These are phyloP conservation scores for Pseudotriccus pelzelni DNA, from an alignment of 2,797 vertebrate genomes.

Conservation along the genomic window DNA sequence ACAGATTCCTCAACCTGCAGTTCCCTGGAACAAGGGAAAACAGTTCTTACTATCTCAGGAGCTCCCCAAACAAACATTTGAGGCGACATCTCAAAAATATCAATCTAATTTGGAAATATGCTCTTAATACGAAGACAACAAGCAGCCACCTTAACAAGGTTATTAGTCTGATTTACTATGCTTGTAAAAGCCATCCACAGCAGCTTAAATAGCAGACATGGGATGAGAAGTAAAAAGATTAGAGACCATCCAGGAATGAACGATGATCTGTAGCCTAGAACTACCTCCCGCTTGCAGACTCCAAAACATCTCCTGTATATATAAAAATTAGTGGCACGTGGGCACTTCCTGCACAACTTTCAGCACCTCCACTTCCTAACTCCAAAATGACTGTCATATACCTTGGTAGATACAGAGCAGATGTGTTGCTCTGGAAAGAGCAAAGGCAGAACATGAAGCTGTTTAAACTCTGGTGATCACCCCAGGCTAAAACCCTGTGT, in stretches of 20 bases:
- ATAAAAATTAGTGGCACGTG: neutral
- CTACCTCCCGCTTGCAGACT: neutral
- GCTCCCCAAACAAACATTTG: neutral
- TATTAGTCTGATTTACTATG: neutral
- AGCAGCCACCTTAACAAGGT: neutral
- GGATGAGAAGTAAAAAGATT: neutral
- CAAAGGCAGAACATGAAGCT: neutral
- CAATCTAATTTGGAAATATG: neutral
- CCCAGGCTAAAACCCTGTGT: neutral
- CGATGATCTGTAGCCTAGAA: neutral
- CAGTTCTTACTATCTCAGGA: neutral
- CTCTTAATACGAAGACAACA: neutral
- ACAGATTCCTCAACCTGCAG: neutral
- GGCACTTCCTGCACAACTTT: neutral
- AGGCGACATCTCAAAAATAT: neutral
- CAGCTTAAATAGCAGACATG: neutral
- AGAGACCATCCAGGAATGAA: neutral
- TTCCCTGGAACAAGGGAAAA: neutral
- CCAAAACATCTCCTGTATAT: neutral
- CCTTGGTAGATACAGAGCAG: neutral
- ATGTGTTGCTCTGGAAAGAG: neutral
- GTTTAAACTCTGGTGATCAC: neutral
- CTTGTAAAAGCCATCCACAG: neutral
- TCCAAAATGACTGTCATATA: too few species aligned
- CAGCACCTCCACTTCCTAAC: neutral